These are phyloP conservation scores for Calosoma granatense DNA, from an alignment of 1,140 invertebrate species.

Conservation along the genomic window DNA sequence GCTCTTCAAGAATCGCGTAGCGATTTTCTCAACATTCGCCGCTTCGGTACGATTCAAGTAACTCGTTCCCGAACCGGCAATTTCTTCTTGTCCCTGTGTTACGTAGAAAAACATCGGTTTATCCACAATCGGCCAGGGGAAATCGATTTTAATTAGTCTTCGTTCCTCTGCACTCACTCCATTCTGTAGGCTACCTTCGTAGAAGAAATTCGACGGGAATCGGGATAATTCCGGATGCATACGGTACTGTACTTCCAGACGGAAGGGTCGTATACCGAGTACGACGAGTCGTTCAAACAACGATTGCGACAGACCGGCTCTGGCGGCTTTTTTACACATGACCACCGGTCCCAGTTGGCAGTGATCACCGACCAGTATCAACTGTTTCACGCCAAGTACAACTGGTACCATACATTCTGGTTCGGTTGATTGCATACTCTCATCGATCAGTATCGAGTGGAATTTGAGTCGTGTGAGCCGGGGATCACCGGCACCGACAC, in stretches of 20 bases:
- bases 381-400: constrained; percentile 89
- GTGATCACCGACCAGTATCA: constrained; percentile 97
- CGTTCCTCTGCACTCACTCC: constrained; percentile 95
- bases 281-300: constrained; percentile 96
- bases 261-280: constrained; percentile 87
- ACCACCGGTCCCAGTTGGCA: constrained; percentile 97
- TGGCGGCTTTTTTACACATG: constrained; percentile 98
- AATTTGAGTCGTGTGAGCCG: constrained; percentile 86
- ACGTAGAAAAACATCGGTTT: constrained; percentile 99
- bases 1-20: constrained; percentile 84
- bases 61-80: constrained; percentile 95
- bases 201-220: constrained; percentile 99
- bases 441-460: constrained; percentile 95
- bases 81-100: constrained; percentile 97
- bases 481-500: constrained; percentile 96
- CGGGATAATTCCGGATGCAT: constrained; percentile 97
- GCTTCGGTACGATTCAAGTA: constrained; percentile 98
- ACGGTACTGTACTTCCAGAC: constrained; percentile 96
- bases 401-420: constrained; percentile 99
- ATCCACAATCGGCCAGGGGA: constrained; percentile 94
- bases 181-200: constrained; percentile 97
- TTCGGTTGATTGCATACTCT: constrained; percentile 88
- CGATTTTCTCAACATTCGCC: constrained; percentile 95
- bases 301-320: constrained; percentile 93
- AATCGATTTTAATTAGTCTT: constrained; percentile 83